Evolutionary conservation across 1,140 invertebrate genomes (phyloP), one percentile per base, ranked within the genome.

Genomic region (Diabrotica virgifera): DNA sequence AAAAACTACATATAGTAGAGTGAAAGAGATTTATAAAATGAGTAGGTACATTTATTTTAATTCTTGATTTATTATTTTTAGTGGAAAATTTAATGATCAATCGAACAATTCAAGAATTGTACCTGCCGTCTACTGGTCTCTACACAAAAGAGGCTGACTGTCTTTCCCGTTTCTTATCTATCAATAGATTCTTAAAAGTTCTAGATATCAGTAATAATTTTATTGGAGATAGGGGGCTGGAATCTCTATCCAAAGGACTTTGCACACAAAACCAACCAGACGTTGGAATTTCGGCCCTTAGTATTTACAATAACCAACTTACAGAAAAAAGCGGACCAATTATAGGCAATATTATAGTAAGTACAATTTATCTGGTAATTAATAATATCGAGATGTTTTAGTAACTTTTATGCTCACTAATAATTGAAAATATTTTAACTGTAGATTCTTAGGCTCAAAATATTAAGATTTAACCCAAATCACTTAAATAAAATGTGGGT

Each of bases 151-250:
- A 78, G 69, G 73, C 76, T n/a, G 74, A 76, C 55, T 57, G 64
- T 36, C 64, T 78, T 11, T 70, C 70, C 13, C 65, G 64, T 54
- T 76, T 77, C 52, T 58, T 78, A 13, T 62, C 61, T 36, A 75
- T 72, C 53, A 77, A 78, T 65, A 62, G 56, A 46, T 66, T 71
- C 59, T 64, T 78, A 9, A 71, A 73, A 66, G 70, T 77, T 11
- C 63, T 78, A 46, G 73, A 78, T 62, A 72, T 78, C n/a, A 76
- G 76, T 66, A 78, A 78, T 66, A 78, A 78, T 64, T 67, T 62
- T 50, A 75, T 78, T 52, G 76, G 76, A 36, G 76, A 78, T 70
- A 66, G 74, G 13, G 76, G 76, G 7, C 70, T 78, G 40, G 73
- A 77, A 52, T 68, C 63, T 11, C 58, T 77, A 10, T 68, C 75